Evolutionary conservation across 2,797 vertebrate genomes (phyloP), one percentile per base, ranked within the genome.

Genomic region (Clarias laeviceps): DNA sequence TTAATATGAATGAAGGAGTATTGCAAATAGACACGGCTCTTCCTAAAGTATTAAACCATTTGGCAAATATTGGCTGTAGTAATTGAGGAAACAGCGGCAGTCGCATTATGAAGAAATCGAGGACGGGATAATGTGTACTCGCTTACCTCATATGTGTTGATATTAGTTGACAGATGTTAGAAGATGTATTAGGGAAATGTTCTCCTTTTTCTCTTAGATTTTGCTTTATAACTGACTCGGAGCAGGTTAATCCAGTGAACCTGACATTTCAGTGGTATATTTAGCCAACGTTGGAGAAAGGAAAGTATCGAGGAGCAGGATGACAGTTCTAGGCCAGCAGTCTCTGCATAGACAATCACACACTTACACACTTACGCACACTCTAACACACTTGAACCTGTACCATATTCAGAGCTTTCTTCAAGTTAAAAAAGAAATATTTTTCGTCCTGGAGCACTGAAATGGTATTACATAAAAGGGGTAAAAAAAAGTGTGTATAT

Each of bases 251-350:
- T 84, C 50, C 77, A 66, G 29, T 40, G 32, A 88, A 84, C 57
- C 61, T 87, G 72, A 68, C 77, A 66, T 83, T 82, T 50, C 17
- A 70, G 83, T 85, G 81, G 45, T 88, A 82, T 85, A 87, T 89
- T 89, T 87, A 88, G 85, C 66, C 68, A 69, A 57, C 3, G 32
- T 57, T 56, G 37, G 82, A 79, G 80, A 84, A 88, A 83, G 59
- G 69, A 87, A 83, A 61, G 56, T 65, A 82, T 65, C 24, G 29
- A 86, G 73, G 69, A 66, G 74, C 56, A 86, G 56, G 57, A 74
- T 89, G 88, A 88, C 88, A 89, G 84, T 87, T 89, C 68, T 82
- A 79, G 86, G 88, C 84, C 88, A 84, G 29, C 59, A 74, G 57
- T 12, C 61, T 80, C 78, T 81, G 62, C 64, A 85, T 22, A 81